These are phyloP conservation scores for Drosophila lacteicornis DNA, from an alignment of 1,140 invertebrate genomes.

Conservation along the genomic window DNA sequence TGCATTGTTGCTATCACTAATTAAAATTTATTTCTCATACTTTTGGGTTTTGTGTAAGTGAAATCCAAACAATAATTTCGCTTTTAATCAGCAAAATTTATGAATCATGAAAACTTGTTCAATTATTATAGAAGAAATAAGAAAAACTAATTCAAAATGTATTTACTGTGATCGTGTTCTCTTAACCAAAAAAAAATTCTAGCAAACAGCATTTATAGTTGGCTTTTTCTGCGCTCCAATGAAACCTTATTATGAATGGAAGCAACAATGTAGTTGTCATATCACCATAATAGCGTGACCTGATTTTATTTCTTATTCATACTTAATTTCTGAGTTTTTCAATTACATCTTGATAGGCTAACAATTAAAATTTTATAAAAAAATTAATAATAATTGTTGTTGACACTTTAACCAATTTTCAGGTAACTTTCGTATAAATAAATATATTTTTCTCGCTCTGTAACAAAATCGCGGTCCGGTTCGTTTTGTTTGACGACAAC, in stretches of 20 bases:
- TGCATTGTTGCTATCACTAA: neutral
- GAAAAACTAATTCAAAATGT: too few relatives aligned
- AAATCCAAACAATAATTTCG: neutral
- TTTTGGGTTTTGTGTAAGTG: neutral
- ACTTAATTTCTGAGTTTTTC: too few relatives aligned
- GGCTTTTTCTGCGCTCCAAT: neutral
- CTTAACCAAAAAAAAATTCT: too few relatives aligned
- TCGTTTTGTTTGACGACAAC: conserved; percentile 39
- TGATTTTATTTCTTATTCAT: too few relatives aligned
- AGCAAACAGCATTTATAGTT: too few relatives aligned
- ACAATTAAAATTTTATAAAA: too few relatives aligned
- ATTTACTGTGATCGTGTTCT: too few relatives aligned
- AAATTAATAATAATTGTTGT: too few relatives aligned
- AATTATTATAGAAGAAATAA: too few relatives aligned
- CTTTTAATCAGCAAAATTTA: too few relatives aligned
- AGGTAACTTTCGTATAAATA: neutral
- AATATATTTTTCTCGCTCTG: conserved; percentile 3
- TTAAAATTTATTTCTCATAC: neutral
- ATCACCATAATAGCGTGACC: neutral
- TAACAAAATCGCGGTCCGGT: conserved; percentile 38
- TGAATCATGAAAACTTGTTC: too few relatives aligned
- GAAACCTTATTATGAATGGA: neutral
- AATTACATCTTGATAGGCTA: too few relatives aligned
- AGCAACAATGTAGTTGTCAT: neutral
- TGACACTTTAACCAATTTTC: neutral